Evolutionary conservation across 2,888 invertebrate genomes (phyloP).

Genomic region (Idaea dimidiata): DNA sequence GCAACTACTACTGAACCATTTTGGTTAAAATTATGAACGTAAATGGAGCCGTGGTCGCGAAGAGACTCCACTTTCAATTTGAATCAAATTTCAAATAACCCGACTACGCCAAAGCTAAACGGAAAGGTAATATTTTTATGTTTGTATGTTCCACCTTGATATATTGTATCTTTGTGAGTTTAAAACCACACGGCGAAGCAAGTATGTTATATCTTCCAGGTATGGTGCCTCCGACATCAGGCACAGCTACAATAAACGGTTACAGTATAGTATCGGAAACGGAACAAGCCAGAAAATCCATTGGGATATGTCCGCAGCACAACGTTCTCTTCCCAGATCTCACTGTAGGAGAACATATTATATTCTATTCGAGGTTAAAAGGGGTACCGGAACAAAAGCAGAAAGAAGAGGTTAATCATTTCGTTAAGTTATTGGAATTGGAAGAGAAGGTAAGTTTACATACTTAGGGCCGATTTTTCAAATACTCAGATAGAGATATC

Average conservation of each 20-base stretch:
- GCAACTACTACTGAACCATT: too few relatives aligned
- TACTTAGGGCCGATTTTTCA: background rate
- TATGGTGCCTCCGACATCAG: slow-evolving; percentile 86
- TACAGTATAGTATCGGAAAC: slow-evolving; percentile 86
- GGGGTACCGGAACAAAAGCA: slow-evolving; percentile 79
- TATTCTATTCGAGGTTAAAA: slow-evolving; percentile 90
- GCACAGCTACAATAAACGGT: slow-evolving; percentile 87
- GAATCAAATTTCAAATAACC: too few relatives aligned
- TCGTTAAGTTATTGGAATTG: slow-evolving; percentile 84
- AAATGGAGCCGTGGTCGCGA: too few relatives aligned
- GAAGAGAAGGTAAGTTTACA: slow-evolving; percentile 79
- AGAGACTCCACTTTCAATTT: too few relatives aligned
- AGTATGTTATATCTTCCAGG: slow-evolving; percentile 53
- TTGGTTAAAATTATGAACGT: too few relatives aligned
- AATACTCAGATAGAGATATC: too few relatives aligned
- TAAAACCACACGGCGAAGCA: background rate
- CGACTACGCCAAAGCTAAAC: too few relatives aligned
- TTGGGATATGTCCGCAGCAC: slow-evolving; percentile 93
- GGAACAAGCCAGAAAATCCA: slow-evolving; percentile 84
- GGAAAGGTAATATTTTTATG: too few relatives aligned
- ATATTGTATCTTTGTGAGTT: too few relatives aligned
- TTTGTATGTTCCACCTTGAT: too few relatives aligned
- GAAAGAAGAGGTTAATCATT: slow-evolving; percentile 83
- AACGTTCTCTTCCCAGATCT: slow-evolving; percentile 92
- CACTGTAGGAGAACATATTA: slow-evolving; percentile 91